These are phyloP conservation scores for Stichodactyla mertensii DNA, from an alignment of 64 coral and sea anemone genomes.

Conservation along the genomic window DNA sequence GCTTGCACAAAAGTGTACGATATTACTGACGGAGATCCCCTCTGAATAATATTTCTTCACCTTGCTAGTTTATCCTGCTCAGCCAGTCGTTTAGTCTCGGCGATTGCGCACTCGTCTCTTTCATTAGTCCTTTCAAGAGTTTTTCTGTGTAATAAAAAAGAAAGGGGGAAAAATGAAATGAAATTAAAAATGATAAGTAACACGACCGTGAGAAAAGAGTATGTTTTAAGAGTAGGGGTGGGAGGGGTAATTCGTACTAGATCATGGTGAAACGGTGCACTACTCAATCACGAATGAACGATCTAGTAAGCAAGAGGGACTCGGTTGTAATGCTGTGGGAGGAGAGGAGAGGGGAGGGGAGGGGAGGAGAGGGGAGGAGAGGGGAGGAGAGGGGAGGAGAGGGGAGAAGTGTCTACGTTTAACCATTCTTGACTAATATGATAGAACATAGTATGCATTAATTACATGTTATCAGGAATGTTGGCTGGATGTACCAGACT, in stretches of 20 bases:
- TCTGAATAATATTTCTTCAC: background rate
- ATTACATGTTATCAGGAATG: too few species aligned
- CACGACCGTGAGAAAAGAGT: background rate
- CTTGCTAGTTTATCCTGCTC: constrained; percentile 68
- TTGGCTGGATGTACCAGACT: background rate
- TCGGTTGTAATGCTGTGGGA: too few species aligned
- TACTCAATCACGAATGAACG: too few species aligned
- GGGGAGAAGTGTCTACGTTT: too few species aligned
- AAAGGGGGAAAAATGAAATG: background rate
- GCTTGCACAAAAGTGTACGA: too few species aligned
- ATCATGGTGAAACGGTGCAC: too few species aligned
- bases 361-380: too few species aligned
- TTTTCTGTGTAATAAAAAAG: constrained; percentile 32
- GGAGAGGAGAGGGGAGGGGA: too few species aligned
- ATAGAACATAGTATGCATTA: background rate
- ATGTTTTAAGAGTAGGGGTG: background rate
- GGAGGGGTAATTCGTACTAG: background rate
- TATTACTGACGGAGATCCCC: too few species aligned
- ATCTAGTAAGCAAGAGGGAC: too few species aligned
- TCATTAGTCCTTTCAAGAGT: constrained; percentile 38
- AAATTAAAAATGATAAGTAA: background rate
- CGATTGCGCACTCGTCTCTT: constrained; percentile 42
- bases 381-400: too few species aligned
- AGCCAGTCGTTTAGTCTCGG: constrained; percentile 41
- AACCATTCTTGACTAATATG: background rate